Conservation (phyloP, 2,113 vertebrate genomes). For the Onychorhynchus coronatus region DNA sequence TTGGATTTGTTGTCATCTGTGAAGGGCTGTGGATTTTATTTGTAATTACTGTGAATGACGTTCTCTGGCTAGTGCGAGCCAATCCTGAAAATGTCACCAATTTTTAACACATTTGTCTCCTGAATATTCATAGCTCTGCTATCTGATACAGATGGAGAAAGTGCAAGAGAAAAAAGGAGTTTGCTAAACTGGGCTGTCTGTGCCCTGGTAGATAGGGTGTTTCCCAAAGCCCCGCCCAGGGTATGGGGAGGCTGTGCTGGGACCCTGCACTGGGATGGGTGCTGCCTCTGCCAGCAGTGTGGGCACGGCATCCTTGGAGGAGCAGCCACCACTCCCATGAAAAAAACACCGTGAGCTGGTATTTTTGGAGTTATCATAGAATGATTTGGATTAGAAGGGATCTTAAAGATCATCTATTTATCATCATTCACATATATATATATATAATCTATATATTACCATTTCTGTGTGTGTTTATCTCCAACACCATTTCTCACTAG, state of each 20-base stretch:
- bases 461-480: neutral
- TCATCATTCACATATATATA: neutral
- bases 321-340: neutral
- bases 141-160: neutral
- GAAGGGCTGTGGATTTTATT: conserved; percentile 43
- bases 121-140: conserved; percentile 53
- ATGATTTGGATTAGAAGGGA: neutral
- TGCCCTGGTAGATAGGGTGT: rapidly evolving
- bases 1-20: conserved; percentile 55
- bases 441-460: neutral
- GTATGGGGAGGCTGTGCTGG: rapidly evolving
- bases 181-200: rapidly evolving
- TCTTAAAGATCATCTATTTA: too few relatives aligned
- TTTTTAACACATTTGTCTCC: conserved; percentile 17
- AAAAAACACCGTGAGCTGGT: rapidly evolving
- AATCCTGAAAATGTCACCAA: conserved; percentile 23
- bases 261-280: neutral
- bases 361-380: neutral
- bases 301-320: neutral
- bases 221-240: neutral
- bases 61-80: conserved; percentile 5
- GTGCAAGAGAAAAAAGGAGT: neutral
- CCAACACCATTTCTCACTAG: neutral
- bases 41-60: conserved; percentile 15
- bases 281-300: neutral